Evolutionary conservation across 2,888 invertebrate species (phyloP).

Genomic region (Unio delphinus): DNA sequence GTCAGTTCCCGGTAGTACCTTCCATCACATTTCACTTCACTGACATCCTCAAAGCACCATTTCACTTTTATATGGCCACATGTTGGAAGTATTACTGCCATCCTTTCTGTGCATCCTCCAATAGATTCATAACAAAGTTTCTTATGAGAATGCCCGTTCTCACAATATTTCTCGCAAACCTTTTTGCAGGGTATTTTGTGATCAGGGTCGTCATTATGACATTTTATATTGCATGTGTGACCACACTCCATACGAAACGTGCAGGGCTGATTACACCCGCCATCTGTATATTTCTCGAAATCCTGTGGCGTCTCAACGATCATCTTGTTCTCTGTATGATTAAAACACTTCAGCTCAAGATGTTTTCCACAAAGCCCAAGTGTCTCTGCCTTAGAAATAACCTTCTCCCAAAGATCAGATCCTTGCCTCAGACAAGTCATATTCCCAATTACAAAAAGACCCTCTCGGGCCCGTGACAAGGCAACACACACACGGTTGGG

Average conservation of each 20-base stretch:
- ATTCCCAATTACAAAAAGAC: conserved; percentile 67
- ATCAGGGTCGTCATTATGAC: conserved; percentile 55
- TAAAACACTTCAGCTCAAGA: conserved; percentile 44
- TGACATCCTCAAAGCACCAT: conserved; percentile 15
- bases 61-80: conserved; percentile 55
- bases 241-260: conserved; percentile 50
- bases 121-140: conserved; percentile 73
- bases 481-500: conserved; percentile 67
- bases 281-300: conserved; percentile 42
- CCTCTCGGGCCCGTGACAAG: conserved; percentile 65
- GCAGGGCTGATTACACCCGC: conserved; percentile 48
- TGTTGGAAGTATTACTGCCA: conserved; percentile 39
- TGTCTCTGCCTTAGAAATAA: conserved; percentile 32
- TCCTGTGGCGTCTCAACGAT: conserved; percentile 21
- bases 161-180: conserved; percentile 16
- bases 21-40: conserved; percentile 24
- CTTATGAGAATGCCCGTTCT: conserved; percentile 36
- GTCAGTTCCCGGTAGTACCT: conserved; percentile 34
- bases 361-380: conserved; percentile 25
- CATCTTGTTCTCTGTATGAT: conserved; percentile 38
- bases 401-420: conserved; percentile 32
- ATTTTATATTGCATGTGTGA: conserved; percentile 48
- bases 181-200: conserved; percentile 69
- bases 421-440: conserved; percentile 27
- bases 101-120: conserved; percentile 44